phyloP scores from a whole-genome alignment of 2,888 invertebrate species.

The Cryptus armator region DNA sequence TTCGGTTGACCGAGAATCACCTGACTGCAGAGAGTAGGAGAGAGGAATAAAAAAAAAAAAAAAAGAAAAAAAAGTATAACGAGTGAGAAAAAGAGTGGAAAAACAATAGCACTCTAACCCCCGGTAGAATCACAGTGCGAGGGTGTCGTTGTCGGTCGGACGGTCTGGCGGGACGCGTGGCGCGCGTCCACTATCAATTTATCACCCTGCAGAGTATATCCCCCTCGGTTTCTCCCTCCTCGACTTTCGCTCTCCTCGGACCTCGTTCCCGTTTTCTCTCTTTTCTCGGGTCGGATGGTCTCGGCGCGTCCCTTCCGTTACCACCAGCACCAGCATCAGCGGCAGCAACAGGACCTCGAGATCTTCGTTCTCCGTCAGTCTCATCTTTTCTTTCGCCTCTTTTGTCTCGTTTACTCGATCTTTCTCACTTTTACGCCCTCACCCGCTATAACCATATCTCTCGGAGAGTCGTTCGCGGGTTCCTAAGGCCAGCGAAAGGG shows the following conservation, averaged over 20 bases:
- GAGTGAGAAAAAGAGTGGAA: slow-evolving; percentile 45
- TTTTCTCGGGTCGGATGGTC: slow-evolving; percentile 71
- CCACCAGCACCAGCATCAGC: slow-evolving; percentile 11
- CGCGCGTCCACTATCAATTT: slow-evolving; percentile 84
- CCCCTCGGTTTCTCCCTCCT: slow-evolving; percentile 27
- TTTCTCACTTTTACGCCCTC: slow-evolving; percentile 48
- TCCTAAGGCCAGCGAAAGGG: slow-evolving; percentile 57
- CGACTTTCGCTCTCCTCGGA: slow-evolving; percentile 69
- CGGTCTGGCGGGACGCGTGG: slow-evolving; percentile 76
- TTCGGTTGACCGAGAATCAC: slow-evolving; percentile 35
- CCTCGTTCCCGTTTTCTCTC: slow-evolving; percentile 62
- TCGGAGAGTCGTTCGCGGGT: slow-evolving; percentile 36
- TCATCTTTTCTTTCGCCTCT: slow-evolving; percentile 64
- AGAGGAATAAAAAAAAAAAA: slow-evolving; percentile 10
- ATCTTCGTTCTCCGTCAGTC: slow-evolving; percentile 44
- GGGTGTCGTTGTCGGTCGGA: slow-evolving; percentile 47
- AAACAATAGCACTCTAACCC: slow-evolving; percentile 53
- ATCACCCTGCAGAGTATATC: slow-evolving; percentile 76
- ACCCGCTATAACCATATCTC: slow-evolving; percentile 44
- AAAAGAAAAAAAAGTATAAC: slow-evolving; percentile 24
- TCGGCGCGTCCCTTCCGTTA: slow-evolving; percentile 49
- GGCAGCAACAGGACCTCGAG: slow-evolving; percentile 17
- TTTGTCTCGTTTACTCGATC: slow-evolving; percentile 34
- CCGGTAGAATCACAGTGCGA: slow-evolving; percentile 37
- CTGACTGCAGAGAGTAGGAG: slow-evolving; percentile 1